Evolutionary conservation across 1,140 invertebrate genomes (phyloP), one percentile per base, ranked within the genome.

Genomic region (Acromyrmex echinatior): DNA sequence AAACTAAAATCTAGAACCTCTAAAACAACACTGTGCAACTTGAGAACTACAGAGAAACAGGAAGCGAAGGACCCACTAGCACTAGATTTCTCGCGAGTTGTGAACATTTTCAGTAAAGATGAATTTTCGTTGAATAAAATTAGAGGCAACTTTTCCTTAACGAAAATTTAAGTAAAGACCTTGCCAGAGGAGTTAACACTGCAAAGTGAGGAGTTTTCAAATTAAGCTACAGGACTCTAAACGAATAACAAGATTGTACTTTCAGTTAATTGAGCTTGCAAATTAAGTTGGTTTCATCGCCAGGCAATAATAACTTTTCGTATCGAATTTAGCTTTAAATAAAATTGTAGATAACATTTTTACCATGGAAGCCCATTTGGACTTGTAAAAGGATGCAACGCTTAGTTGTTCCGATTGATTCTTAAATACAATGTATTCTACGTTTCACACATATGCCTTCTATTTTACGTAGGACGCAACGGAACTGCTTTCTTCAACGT

Each of bases 131-230:
- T 18, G 39, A 84, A 84, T 84, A 74, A 84, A 74, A 76, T 84
- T 74, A 76, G 7, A 21, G 56, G 18, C 18, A 84, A 84, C 56
- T 84, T 84, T 62, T 74, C 39, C 56, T 63, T 63, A 76, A 76
- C 70, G 70, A 84, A 84, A 84, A 84, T 84, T 74, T 51, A 84
- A 84, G 70, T 21, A 10, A 25, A 62, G 58, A 84, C 39, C 70
- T 21, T 49, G 56, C 74, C 62, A 25, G 56, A 45, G 45, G 39
- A 62, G 35, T 84, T 84, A n/a, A 68, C 58, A 74, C 31, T 21
- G n/a, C 56, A 25, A 35, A 76, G 70, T 35, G 35, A 66, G 45
- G 63, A 81, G 68, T 74, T 73, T 60, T n/a, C 21, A 51, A 70
- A 84, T 70, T 70, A 81, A 60, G 28, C 31, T 45, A 39, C 56